Conservation (phyloP, 2,888 invertebrate genomes). For the Didymodactylos carnosus region DNA sequence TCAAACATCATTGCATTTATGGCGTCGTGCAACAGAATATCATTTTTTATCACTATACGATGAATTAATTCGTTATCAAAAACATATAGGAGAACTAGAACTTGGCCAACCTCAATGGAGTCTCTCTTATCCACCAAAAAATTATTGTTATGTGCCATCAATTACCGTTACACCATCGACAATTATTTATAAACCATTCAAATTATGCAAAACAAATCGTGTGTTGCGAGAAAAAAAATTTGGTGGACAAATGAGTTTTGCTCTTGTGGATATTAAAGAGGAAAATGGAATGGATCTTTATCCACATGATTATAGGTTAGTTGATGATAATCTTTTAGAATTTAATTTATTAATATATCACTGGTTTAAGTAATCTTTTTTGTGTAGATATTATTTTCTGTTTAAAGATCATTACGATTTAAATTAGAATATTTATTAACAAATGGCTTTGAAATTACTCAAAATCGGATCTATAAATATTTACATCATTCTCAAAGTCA, state of each 20-base stretch:
- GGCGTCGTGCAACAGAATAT: neutral
- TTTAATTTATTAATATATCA: neutral
- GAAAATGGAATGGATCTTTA: neutral
- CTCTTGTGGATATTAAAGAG: neutral
- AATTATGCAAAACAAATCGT: neutral
- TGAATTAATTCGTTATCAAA: neutral
- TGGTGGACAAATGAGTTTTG: neutral
- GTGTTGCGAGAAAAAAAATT: neutral
- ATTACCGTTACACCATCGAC: neutral
- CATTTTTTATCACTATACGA: neutral
- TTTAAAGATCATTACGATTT: neutral
- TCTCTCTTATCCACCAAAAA: neutral
- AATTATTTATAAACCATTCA: neutral
- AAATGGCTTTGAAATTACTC: neutral
- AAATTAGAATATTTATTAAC: neutral
- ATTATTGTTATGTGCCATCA: neutral
- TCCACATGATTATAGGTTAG: neutral
- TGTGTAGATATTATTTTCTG: too few species aligned
- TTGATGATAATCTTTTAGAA: neutral
- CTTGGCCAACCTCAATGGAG: neutral
- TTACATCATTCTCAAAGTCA: neutral
- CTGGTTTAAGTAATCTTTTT: too few species aligned
- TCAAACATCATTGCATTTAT: neutral
- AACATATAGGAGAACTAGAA: neutral
- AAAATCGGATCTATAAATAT: neutral